Conservation (phyloP, 2,888 invertebrate genomes). For the Boloria selene region DNA sequence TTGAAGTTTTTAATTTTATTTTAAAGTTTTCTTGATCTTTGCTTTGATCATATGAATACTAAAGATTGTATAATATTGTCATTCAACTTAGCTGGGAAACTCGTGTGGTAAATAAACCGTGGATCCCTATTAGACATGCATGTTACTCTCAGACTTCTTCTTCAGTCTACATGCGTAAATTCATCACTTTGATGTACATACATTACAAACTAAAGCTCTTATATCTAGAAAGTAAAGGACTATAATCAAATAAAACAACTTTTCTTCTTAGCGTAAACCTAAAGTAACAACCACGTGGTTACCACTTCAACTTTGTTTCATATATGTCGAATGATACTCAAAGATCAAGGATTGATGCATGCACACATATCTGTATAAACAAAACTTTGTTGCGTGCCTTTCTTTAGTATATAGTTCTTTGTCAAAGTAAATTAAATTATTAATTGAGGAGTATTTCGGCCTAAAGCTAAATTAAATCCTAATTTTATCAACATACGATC, state of each 20-base stretch:
- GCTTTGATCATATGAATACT: not conserved
- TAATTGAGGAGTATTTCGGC: constrained; percentile 7
- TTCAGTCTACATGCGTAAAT: not conserved
- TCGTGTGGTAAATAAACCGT: constrained; percentile 15
- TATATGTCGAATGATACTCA: constrained; percentile 2
- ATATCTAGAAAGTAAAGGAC: not conserved
- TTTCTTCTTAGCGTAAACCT: not conserved
- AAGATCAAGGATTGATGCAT: not conserved
- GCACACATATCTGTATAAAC: not conserved
- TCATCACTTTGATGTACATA: not conserved
- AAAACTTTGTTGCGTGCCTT: not conserved
- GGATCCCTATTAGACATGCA: constrained; percentile 5
- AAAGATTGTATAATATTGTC: constrained; percentile 11
- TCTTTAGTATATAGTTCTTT: not conserved
- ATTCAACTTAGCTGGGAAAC: not conserved
- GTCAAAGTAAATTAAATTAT: constrained; percentile 12
- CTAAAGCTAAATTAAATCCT: constrained; percentile 13
- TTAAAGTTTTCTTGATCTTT: too few relatives aligned
- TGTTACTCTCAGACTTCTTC: constrained; percentile 2
- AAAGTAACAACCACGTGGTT: not conserved
- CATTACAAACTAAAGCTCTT: constrained; percentile 1
- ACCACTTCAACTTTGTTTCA: not conserved
- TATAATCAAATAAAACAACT: not conserved
- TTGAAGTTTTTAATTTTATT: too few relatives aligned
- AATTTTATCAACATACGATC: constrained; percentile 8